These are phyloP conservation scores for Heterohyrax brucei DNA, from an alignment of 2,797 vertebrate species.

Conservation along the genomic window DNA sequence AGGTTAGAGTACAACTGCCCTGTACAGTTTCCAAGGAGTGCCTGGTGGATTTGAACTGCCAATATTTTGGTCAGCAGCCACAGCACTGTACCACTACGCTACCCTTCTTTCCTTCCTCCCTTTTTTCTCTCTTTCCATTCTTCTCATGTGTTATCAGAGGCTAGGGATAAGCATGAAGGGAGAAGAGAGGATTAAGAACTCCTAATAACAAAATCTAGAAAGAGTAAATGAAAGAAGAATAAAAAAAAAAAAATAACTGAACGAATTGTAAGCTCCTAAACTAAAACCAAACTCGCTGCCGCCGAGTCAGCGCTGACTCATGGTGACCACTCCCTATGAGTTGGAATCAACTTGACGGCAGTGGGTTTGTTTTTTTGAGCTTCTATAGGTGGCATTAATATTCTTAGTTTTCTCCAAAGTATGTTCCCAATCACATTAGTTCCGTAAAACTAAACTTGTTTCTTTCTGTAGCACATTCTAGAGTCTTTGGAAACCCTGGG, in stretches of 20 bases:
- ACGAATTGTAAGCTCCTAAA: not conserved
- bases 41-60: too few species aligned
- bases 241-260: constrained; percentile 22
- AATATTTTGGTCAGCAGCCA: too few species aligned
- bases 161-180: not conserved
- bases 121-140: not conserved
- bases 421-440: constrained; percentile 35
- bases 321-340: too few species aligned
- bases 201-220: not conserved
- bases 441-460: constrained; percentile 24
- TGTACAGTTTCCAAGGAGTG: too few species aligned
- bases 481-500: not conserved
- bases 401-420: constrained; percentile 11
- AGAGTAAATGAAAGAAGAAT: not conserved
- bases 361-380: not conserved
- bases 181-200: constrained; percentile 18
- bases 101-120: not conserved
- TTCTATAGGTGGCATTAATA: not conserved
- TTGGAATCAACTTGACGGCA: too few species aligned
- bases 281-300: too few species aligned
- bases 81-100: not conserved
- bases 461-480: constrained; percentile 17
- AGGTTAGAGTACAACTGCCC: too few species aligned
- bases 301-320: too few species aligned
- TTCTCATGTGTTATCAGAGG: not conserved